A percentile compares a stretch with the other conserved stretches of the same genome.
Evolutionary conservation across 2,888 invertebrate genomes (phyloP).

Genomic region (Polietes domitor): DNA sequence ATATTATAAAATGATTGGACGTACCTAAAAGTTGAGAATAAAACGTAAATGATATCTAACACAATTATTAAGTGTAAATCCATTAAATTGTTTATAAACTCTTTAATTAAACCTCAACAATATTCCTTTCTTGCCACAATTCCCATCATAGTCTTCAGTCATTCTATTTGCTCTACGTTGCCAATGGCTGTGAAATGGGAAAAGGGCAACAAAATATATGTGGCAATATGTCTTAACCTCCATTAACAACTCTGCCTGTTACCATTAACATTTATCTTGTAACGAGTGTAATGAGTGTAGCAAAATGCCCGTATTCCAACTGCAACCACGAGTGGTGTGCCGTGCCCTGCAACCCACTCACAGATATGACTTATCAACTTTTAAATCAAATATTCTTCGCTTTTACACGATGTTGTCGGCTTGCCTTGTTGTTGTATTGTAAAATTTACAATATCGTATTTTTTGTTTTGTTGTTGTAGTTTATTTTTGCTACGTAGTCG

Average conservation of each 20-base stretch:
- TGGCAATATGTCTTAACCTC: slow-evolving; percentile 29
- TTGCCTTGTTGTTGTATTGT: background rate
- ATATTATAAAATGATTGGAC: too few species aligned
- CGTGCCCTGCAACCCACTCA: background rate
- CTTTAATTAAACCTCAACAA: too few species aligned
- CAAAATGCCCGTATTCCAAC: too few species aligned
- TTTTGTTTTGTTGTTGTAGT: slow-evolving; percentile 19
- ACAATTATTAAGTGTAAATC: too few species aligned
- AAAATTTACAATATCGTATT: slow-evolving; percentile 13
- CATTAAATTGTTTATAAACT: too few species aligned
- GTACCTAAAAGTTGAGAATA: too few species aligned
- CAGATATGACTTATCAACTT: background rate
- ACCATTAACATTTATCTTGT: slow-evolving; percentile 33
- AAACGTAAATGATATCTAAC: too few species aligned
- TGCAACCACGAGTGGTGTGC: too few species aligned
- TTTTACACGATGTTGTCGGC: background rate
- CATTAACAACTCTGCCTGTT: slow-evolving; percentile 25
- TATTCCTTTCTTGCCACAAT: too few species aligned
- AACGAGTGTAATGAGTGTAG: background rate
- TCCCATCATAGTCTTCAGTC: too few species aligned
- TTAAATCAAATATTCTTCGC: slow-evolving; percentile 8
- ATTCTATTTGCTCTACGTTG: too few species aligned
- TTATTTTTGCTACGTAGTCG: background rate
- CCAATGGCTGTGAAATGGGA: too few species aligned
- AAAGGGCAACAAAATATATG: background rate